These are phyloP conservation scores for Caenorhabditis sulstoni DNA, from an alignment of 2,888 invertebrate species.

Conservation along the genomic window DNA sequence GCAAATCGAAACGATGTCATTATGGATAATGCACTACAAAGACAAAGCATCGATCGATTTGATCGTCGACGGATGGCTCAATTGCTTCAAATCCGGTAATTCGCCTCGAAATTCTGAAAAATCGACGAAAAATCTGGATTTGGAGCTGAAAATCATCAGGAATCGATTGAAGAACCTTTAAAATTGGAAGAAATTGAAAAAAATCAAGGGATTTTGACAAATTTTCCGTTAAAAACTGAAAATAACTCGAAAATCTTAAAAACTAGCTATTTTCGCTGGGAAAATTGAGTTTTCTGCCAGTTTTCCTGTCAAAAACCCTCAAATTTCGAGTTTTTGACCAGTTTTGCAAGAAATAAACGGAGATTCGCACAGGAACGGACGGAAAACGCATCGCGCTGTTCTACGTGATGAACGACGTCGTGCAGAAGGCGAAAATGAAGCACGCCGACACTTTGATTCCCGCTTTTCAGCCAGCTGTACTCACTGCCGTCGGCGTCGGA, in stretches of 20 bases:
- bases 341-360: too few species aligned
- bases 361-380: slow-evolving; percentile 54
- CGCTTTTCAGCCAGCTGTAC: slow-evolving; percentile 68
- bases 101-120: not conserved
- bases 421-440: slow-evolving; percentile 86
- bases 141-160: too few species aligned
- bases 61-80: slow-evolving; percentile 74
- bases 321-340: too few species aligned
- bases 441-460: slow-evolving; percentile 63
- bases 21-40: slow-evolving; percentile 78
- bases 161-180: too few species aligned
- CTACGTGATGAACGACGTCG: slow-evolving; percentile 99
- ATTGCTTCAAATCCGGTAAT: slow-evolving; percentile 72
- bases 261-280: too few species aligned
- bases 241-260: not conserved
- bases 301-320: too few species aligned
- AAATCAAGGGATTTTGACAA: too few species aligned
- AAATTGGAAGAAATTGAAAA: too few species aligned
- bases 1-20: slow-evolving; percentile 73
- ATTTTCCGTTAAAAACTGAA: too few species aligned
- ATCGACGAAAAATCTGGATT: not conserved
- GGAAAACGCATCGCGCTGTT: slow-evolving; percentile 87
- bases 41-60: slow-evolving; percentile 72
- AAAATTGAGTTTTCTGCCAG: too few species aligned
- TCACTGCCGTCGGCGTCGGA: slow-evolving; percentile 64